Base-by-base conservation (phyloP, 2,797 vertebrate genomes). In the Helostoma temminkii region DNA sequence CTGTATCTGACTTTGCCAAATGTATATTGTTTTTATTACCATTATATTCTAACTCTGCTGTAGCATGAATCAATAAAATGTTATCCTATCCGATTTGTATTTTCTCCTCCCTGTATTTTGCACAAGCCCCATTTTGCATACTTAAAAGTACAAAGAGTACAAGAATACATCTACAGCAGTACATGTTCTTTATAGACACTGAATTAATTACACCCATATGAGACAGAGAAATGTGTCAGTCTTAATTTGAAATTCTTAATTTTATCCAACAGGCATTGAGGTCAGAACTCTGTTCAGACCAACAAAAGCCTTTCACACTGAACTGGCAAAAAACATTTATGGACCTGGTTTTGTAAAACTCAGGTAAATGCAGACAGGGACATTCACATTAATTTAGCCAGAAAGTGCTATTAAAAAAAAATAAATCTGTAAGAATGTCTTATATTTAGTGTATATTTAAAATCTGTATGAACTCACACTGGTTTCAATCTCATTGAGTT, bases 401-500 rank as follows among this genome's bases (percentile, higher is more conserved):
- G 34, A 10, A 5, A n/a, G 21, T 39, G 30, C 37, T 7, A 46
- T 37, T 36, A 2, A 46, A 22, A 42, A 7, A 9, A 37, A 6
- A 21, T 5, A 30, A 4, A 24, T 2, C 34, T 36, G 9, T 16
- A 3, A n/a, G 2, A 9, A 2, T 22, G 6, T 47, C 9, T 55
- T 19, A n/a, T n/a, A n/a, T n/a, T n/a, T n/a, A n/a, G n/a, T n/a
- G n/a, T n/a, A n/a, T n/a, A n/a, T n/a, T n/a, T n/a, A n/a, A n/a
- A n/a, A n/a, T n/a, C n/a, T 25, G 15, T 34, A 34, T 9, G 86
- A n/a, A n/a, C 97, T 97, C 96, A 99, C 97, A 57, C 96, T 97
- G 0, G 96, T 98, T 85, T 98, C 97, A 69, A 97, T 95, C 88
- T 98, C 97, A 60, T 96, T 98, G 74, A 97, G 91, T 90, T 98